Evolutionary conservation across 2,797 vertebrate genomes (phyloP).

Genomic region (Sternarchorhynchus goeldii): DNA sequence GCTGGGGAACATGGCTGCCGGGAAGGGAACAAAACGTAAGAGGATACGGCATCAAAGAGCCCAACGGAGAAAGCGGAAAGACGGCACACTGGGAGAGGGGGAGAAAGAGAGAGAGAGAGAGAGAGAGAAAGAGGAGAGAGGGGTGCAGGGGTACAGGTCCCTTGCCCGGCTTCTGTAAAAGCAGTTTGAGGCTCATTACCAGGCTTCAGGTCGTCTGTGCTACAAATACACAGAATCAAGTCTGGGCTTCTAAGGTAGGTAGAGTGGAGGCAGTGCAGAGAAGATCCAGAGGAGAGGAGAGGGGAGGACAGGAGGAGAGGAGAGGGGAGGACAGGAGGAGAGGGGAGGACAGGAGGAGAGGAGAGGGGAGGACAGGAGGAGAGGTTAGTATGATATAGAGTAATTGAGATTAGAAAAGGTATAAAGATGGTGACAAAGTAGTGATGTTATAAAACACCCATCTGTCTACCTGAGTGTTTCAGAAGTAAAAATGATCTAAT

Average conservation of each 20-base stretch:
- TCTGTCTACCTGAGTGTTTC: no score
- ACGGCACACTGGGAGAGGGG: conserved; percentile 66
- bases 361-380: background rate
- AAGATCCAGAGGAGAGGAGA: background rate
- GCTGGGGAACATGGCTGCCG: conserved; percentile 77
- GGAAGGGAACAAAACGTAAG: conserved; percentile 78
- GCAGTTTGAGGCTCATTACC: conserved; percentile 55
- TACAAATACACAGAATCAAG: conserved; percentile 3
- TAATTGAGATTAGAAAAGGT: no score
- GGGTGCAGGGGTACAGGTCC: conserved; percentile 50
- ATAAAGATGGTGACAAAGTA: no score
- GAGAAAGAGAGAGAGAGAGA: no score
- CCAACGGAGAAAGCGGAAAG: conserved; percentile 74
- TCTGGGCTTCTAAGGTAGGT: background rate
- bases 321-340: background rate
- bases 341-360: background rate
- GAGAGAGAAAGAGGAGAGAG: conserved; percentile 62
- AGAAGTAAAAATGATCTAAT: no score
- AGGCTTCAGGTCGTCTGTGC: background rate
- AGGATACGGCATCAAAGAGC: conserved; percentile 78
- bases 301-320: background rate
- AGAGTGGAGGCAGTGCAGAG: background rate
- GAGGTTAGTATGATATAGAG: background rate
- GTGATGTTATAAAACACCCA: no score
- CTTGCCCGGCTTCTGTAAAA: conserved; percentile 37